These are phyloP conservation scores for Porites lobata DNA, from an alignment of 92 coral and sea anemone species.

Conservation along the genomic window DNA sequence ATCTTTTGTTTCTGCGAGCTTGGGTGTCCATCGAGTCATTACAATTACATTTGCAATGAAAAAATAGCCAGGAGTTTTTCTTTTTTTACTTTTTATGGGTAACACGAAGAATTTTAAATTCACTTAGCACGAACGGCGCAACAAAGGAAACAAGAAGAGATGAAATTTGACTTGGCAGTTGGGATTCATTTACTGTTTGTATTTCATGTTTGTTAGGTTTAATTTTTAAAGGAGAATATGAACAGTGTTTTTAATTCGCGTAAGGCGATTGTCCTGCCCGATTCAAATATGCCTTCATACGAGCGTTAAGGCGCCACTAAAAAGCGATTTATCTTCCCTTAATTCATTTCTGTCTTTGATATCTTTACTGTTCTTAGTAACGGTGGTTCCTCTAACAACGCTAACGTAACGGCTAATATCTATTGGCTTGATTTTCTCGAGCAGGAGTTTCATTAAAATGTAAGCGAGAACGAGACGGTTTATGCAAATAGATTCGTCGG, in stretches of 20 bases:
- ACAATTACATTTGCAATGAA: conserved; percentile 67
- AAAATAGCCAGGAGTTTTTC: conserved; percentile 32
- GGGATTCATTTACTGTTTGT: conserved; percentile 78
- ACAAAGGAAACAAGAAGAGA: conserved; percentile 33
- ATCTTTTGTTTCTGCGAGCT: conserved; percentile 73
- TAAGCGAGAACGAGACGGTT: conserved; percentile 77
- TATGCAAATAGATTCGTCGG: conserved; percentile 51
- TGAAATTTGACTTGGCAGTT: conserved; percentile 57
- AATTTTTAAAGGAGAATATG: conserved; percentile 92
- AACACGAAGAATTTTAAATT: conserved; percentile 22
- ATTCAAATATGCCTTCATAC: conserved; percentile 55
- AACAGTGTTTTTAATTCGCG: conserved; percentile 70
- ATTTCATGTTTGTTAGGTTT: conserved; percentile 83
- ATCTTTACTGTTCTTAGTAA: conserved; percentile 73
- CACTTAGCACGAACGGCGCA: conserved; percentile 23
- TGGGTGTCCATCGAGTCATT: conserved; percentile 52
- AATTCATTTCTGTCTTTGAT: conserved; percentile 18
- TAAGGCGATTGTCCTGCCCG: conserved; percentile 63
- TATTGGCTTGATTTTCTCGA: conserved; percentile 50
- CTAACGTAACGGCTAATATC: conserved; percentile 79
- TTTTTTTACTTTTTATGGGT: background rate
- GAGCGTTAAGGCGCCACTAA: conserved; percentile 22
- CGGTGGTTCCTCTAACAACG: conserved; percentile 92
- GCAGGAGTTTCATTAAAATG: conserved; percentile 84
- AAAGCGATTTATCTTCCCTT: conserved; percentile 41